phyloP scores from a whole-genome alignment of 2,113 vertebrate genomes.

The Syrrhaptes paradoxus region DNA sequence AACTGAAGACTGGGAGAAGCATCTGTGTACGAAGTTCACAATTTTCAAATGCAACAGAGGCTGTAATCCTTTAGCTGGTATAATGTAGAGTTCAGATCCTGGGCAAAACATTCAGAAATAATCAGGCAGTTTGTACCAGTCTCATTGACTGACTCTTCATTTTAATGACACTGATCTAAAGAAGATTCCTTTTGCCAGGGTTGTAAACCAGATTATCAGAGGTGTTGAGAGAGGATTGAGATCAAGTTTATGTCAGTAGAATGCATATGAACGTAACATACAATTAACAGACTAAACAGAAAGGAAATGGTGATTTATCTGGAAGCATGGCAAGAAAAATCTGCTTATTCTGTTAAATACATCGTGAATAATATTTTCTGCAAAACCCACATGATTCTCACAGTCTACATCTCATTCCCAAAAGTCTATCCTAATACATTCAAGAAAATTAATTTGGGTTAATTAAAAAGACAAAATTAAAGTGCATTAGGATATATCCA shows the following conservation, averaged over 20 bases:
- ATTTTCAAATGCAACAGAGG: background rate
- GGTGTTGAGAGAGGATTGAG: background rate
- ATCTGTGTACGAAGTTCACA: background rate
- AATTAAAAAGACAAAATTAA: slow-evolving; percentile 57
- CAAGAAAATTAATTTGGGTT: slow-evolving; percentile 59
- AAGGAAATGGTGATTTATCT: background rate
- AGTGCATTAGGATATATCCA: slow-evolving; percentile 42
- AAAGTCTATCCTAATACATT: slow-evolving; percentile 37
- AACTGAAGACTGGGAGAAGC: background rate
- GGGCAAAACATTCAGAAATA: background rate
- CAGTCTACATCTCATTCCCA: slow-evolving; percentile 54
- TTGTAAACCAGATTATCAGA: background rate
- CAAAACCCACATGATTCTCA: slow-evolving; percentile 30
- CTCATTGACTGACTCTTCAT: background rate
- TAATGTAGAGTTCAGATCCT: background rate
- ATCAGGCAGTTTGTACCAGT: background rate
- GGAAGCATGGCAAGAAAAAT: background rate
- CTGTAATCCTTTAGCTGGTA: background rate
- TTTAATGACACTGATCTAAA: background rate
- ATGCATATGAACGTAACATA: background rate
- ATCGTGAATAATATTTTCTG: slow-evolving; percentile 8
- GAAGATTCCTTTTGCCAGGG: background rate
- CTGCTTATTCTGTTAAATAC: background rate
- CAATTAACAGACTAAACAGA: background rate
- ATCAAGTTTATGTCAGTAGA: background rate